phyloP scores from a whole-genome alignment of 2,888 invertebrate species.

The Eupeodes luniger region DNA sequence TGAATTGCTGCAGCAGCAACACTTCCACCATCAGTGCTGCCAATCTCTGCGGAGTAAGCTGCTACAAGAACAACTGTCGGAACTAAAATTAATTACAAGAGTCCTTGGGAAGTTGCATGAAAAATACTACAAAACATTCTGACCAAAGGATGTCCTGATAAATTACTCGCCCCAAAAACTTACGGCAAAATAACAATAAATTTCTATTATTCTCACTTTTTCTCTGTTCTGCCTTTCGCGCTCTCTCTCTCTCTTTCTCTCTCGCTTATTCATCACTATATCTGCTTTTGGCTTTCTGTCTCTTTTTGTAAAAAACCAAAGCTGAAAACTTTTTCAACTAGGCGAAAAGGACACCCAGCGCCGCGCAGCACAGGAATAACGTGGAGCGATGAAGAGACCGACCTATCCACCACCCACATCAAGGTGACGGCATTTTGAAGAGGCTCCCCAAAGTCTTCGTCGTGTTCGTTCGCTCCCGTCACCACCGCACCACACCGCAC shows the following conservation, averaged over 20 bases:
- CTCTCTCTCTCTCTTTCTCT: neutral
- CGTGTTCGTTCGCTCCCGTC: constrained; percentile 33
- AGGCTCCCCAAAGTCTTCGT: constrained; percentile 42
- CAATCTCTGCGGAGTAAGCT: constrained; percentile 34
- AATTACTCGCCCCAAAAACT: constrained; percentile 53
- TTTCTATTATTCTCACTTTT: constrained; percentile 5
- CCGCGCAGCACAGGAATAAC: constrained; percentile 24
- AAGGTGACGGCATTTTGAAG: constrained; percentile 74
- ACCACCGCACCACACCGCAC: neutral
- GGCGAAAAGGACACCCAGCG: constrained; percentile 43
- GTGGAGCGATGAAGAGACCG: constrained; percentile 70
- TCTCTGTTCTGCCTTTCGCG: neutral
- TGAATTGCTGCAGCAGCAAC: constrained; percentile 50
- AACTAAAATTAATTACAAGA: constrained; percentile 72
- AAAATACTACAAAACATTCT: constrained; percentile 55
- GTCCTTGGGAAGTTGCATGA: constrained; percentile 66
- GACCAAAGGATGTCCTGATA: constrained; percentile 72
- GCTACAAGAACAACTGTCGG: constrained; percentile 55
- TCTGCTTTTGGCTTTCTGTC: neutral
- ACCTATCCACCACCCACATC: constrained; percentile 69
- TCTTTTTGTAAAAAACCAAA: neutral
- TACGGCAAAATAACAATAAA: constrained; percentile 49
- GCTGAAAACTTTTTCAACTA: constrained; percentile 31
- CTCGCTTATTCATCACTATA: neutral
- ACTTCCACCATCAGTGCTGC: constrained; percentile 29